These are phyloP conservation scores for Zaprionus africanus DNA, from an alignment of 1,140 invertebrate species.

Conservation along the genomic window DNA sequence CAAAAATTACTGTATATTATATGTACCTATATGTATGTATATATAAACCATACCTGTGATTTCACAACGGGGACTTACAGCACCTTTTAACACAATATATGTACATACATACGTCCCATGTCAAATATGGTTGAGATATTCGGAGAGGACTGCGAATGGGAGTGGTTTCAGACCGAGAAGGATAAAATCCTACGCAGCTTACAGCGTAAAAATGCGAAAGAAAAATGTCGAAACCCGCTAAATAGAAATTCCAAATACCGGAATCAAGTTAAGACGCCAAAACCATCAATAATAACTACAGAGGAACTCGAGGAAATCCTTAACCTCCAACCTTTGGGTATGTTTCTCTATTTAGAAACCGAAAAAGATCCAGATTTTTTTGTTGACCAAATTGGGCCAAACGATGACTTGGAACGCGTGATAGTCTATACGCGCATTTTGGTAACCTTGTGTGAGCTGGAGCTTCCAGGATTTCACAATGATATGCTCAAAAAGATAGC, in stretches of 20 bases:
- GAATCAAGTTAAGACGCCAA: background rate
- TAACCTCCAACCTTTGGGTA: conserved; percentile 36
- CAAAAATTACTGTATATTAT: background rate
- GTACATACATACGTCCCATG: background rate
- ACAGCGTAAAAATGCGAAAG: conserved; percentile 17
- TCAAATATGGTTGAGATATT: conserved; percentile 32
- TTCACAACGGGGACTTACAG: background rate
- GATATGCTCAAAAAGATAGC: conserved; percentile 25
- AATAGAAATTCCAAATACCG: background rate
- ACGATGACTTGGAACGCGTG: conserved; percentile 33
- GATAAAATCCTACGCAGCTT: conserved; percentile 15
- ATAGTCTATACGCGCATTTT: conserved; percentile 32
- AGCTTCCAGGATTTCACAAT: conserved; percentile 29
- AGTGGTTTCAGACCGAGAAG: conserved; percentile 28
- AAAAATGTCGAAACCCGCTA: background rate
- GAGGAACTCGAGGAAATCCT: conserved; percentile 23
- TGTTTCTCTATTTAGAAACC: conserved; percentile 35
- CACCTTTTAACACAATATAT: background rate
- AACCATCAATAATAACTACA: conserved; percentile 4
- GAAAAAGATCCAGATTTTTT: conserved; percentile 22
- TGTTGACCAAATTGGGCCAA: conserved; percentile 24
- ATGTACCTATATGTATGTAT: background rate
- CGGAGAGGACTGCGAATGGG: conserved; percentile 32
- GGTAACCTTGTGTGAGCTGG: conserved; percentile 27
- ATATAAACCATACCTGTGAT: background rate